These are phyloP conservation scores for Gryllus bimaculatus DNA, from an alignment of 1,140 invertebrate species.

Conservation along the genomic window DNA sequence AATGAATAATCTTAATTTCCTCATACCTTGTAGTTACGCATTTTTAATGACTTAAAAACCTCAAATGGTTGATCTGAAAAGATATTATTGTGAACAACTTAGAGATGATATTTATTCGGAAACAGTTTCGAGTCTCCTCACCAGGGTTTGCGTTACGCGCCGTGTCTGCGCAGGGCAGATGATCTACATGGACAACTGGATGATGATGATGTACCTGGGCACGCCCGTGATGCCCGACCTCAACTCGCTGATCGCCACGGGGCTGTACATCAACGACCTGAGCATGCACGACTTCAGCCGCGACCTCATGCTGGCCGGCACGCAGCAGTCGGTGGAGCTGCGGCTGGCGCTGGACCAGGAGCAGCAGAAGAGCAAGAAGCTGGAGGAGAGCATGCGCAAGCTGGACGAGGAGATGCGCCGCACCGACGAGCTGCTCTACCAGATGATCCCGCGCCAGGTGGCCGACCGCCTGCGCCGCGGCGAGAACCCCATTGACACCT, in stretches of 20 bases:
- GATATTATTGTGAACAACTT: no score
- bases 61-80: no score
- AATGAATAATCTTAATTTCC: no score
- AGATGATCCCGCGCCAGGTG: constrained; percentile 97
- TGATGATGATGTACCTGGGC: constrained; percentile 91
- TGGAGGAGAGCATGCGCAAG: constrained; percentile 93
- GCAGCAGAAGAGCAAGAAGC: constrained; percentile 89
- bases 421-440: constrained; percentile 90
- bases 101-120: no score
- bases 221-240: constrained; percentile 93
- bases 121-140: no score
- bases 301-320: constrained; percentile 91
- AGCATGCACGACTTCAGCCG: constrained; percentile 97
- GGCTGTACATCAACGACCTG: constrained; percentile 93
- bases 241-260: constrained; percentile 75
- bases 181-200: constrained; percentile 97
- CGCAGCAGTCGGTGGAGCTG: constrained; percentile 92
- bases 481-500: constrained; percentile 88
- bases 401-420: constrained; percentile 91
- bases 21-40: no score
- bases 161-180: constrained; percentile 67
- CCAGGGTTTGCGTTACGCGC: no score
- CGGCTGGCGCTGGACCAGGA: constrained; percentile 93
- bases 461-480: constrained; percentile 85
- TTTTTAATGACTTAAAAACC: no score